Conservation (phyloP, 2,113 vertebrate genomes). For the Tretioscincus oriximinensis region DNA sequence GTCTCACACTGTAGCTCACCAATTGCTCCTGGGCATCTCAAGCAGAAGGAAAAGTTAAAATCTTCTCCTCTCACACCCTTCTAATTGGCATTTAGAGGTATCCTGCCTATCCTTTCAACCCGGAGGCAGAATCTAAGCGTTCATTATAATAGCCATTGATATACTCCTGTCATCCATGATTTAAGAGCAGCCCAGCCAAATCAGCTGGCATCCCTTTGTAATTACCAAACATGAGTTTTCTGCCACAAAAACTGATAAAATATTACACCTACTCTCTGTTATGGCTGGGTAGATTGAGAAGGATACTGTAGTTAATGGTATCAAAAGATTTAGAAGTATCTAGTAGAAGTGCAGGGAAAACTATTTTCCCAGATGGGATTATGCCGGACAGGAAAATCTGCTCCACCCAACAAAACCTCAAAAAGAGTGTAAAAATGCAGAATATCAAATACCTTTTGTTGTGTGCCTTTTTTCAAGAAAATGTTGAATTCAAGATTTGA, state of each 20-base stretch:
- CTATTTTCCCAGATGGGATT: no score
- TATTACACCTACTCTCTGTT: neutral
- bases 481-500: constrained; percentile 84
- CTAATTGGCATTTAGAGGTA: no score
- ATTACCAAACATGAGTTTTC: neutral
- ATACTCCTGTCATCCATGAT: no score
- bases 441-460: constrained; percentile 82
- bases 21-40: no score
- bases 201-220: no score
- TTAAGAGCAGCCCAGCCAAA: no score
- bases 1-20: no score
- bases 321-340: neutral
- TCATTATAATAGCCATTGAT: no score
- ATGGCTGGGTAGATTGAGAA: neutral
- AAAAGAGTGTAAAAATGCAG: neutral
- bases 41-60: no score
- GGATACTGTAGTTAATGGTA: neutral
- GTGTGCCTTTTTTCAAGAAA: constrained; percentile 78
- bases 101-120: no score
- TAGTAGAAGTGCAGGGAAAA: neutral
- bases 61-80: no score
- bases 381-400: neutral
- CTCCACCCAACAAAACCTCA: neutral
- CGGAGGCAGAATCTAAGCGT: no score
- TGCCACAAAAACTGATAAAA: neutral